Conservation (phyloP, 1,140 invertebrate species). For the Macrobrachium rosenbergii region DNA sequence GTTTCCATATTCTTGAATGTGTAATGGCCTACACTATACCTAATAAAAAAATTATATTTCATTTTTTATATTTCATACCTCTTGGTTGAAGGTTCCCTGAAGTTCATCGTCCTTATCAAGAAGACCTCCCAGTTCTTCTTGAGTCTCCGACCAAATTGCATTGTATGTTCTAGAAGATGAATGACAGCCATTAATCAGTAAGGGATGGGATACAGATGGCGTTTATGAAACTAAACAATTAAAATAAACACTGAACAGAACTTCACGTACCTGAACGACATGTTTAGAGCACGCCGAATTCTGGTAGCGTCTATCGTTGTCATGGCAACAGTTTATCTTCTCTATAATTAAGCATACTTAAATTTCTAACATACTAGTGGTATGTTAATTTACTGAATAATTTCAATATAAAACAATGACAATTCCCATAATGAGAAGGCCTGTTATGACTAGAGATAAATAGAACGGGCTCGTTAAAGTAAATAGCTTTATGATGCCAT, state of each 20-base stretch:
- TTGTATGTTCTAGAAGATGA: constrained; percentile 32
- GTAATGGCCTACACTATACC: too few relatives aligned
- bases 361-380: too few relatives aligned
- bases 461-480: too few relatives aligned
- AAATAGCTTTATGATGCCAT: too few relatives aligned
- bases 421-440: too few relatives aligned
- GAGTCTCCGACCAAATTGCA: constrained; percentile 37
- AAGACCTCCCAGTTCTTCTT: constrained; percentile 31
- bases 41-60: too few relatives aligned
- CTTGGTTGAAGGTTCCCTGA: constrained; percentile 43
- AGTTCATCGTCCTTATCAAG: constrained; percentile 54
- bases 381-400: too few relatives aligned
- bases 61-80: constrained; percentile 16
- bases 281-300: not conserved
- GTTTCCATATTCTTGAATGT: too few relatives aligned
- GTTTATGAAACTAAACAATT: not conserved
- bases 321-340: constrained; percentile 11
- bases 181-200: not conserved
- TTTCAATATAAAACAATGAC: too few relatives aligned
- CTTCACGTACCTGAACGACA: constrained; percentile 16
- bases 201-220: not conserved
- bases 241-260: too few relatives aligned
- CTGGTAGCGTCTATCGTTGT: constrained; percentile 4
- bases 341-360: not conserved
- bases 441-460: too few relatives aligned